Evolutionary conservation across 1,140 invertebrate genomes (phyloP), one percentile per base, ranked within the genome.

Genomic region (Trachymyrmex septentrionalis): DNA sequence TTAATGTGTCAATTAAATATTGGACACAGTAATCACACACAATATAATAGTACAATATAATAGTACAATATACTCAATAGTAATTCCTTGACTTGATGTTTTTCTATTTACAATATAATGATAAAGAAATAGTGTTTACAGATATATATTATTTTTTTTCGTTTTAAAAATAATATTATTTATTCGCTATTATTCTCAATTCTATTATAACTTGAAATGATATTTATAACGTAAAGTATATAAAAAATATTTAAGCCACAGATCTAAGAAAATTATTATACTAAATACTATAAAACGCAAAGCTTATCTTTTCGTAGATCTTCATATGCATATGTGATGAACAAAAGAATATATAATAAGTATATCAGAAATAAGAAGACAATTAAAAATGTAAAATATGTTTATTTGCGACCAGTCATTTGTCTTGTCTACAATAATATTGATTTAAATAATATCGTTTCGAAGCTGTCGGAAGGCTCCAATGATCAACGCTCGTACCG

Each of bases 321-420:
- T 61, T 27, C n/a, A 2, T 69, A 77, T 24, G n/a, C 19, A 38
- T 55, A 81, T 9, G 2, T 9, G 14, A 67, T 16, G 5, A 7
- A 3, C 50, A 30, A 53, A 19, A 48, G 30, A 80, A 1, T 12
- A 1, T 12, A 57, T 21, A 19, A 57, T n/a, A 57, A 57, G 0
- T 21, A 38, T 10, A 10, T n/a, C n/a, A 82, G 30, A 84, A 91
- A 87, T 88, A 71, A 91, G 12, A 59, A 86, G 73, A 87, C 89
- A 55, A 89, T 88, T 93, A 92, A 92, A 94, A 94, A 94, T 94
- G 93, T 93, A 94, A 94, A 94, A 94, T 94, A 93, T 92, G 92
- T 93, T 94, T 93, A 93, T 94, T 94, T 93, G 90, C 90, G 91
- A 92, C 92, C 92, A 92, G 92, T 93, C 90, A 86, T 90, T 87